phyloP scores from a whole-genome alignment of 2,888 invertebrate genomes.

The Leptopilina drosophilae region DNA sequence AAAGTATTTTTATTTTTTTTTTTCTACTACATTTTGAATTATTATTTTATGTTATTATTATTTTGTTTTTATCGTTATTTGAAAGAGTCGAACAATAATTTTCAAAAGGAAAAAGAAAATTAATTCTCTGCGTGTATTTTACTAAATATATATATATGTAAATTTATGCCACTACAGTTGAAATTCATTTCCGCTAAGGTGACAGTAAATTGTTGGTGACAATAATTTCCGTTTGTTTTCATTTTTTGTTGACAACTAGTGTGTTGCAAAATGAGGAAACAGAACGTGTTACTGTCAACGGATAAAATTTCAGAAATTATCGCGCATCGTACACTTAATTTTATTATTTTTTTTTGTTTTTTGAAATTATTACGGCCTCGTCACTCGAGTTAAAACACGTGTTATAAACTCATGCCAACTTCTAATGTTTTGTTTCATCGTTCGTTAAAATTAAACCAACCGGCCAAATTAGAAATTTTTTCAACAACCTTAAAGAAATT shows the following conservation, averaged over 20 bases:
- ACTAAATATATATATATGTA: not conserved
- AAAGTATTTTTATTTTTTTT: too few species aligned
- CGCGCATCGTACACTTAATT: not conserved
- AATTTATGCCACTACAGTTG: not conserved
- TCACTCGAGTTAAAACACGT: not conserved
- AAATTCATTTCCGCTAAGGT: not conserved
- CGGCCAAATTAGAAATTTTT: not conserved
- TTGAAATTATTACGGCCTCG: conserved; percentile 4
- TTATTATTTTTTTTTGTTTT: not conserved
- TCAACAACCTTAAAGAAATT: not conserved
- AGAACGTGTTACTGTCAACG: conserved; percentile 5
- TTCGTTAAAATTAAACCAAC: not conserved
- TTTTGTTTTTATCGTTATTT: too few species aligned
- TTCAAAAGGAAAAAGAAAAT: not conserved
- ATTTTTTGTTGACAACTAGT: not conserved
- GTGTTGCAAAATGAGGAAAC: conserved; percentile 7
- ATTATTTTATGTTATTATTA: too few species aligned
- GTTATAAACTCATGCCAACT: conserved; percentile 17
- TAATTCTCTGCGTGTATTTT: too few species aligned
- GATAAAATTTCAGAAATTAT: conserved; percentile 14
- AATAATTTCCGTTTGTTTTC: conserved; percentile 5
- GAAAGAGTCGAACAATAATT: too few species aligned
- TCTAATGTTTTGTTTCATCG: not conserved
- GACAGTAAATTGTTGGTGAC: conserved; percentile 4
- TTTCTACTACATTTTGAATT: too few species aligned